A percentile compares a stretch with the other conserved stretches of the same genome.
Conservation (phyloP, 2,797 vertebrate genomes). For the Diplodus puntazzo region DNA sequence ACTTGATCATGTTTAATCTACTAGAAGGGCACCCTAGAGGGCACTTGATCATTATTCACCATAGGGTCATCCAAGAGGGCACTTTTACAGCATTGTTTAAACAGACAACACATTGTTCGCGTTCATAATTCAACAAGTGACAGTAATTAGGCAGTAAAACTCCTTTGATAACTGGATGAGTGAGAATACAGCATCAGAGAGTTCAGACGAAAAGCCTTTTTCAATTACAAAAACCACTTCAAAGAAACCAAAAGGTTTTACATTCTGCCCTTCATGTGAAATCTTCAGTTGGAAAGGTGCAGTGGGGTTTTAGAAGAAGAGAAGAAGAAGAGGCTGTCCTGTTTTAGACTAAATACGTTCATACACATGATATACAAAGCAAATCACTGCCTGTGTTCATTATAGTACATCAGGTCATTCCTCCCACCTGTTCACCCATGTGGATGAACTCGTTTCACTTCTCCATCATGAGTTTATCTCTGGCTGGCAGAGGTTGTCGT, state of each 20-base stretch:
- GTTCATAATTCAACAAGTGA: constrained; percentile 10
- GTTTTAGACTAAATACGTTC: background rate
- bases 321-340: background rate
- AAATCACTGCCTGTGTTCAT: constrained; percentile 3
- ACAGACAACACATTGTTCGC: background rate
- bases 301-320: background rate
- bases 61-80: too few relatives aligned
- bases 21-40: too few relatives aligned
- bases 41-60: too few relatives aligned
- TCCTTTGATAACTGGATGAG: constrained; percentile 10
- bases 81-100: too few relatives aligned
- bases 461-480: constrained; percentile 68
- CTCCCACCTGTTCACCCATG: constrained; percentile 43
- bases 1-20: too few relatives aligned
- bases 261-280: background rate
- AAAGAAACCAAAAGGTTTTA: background rate
- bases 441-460: constrained; percentile 44
- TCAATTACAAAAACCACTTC: background rate
- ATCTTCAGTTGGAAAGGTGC: background rate
- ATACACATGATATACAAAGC: background rate
- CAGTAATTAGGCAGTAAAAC: constrained; percentile 23
- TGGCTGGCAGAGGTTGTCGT: constrained; percentile 67
- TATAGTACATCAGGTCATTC: constrained; percentile 35
- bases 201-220: background rate
- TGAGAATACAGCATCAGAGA: constrained; percentile 3